Evolutionary conservation across 2,113 vertebrate genomes (phyloP), one percentile per base, ranked within the genome.

Genomic region (Benitochromis conjunctus): DNA sequence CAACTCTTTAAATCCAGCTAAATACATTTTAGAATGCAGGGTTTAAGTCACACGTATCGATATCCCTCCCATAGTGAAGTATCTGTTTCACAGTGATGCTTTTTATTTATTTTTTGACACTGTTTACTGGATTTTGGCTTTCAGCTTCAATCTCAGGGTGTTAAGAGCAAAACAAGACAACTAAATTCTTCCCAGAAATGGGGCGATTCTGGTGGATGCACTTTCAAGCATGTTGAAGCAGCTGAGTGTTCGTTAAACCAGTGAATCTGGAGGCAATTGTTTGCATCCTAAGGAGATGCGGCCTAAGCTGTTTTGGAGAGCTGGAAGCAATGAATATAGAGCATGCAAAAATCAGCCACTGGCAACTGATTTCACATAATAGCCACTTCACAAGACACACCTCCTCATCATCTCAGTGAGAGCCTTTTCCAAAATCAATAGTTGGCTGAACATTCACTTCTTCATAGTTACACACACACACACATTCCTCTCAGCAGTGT

Each of bases 381-480:
- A 86, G 88, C 88, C 85, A 90, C 84, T 92, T 93, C 90, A 90
- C 85, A 87, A 81, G 93, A 83, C 92, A 95, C 85, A 84, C 92
- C 92, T 94, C 90, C 92, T 92, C 90, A 92, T 93, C 89, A 92
- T 93, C 86, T 79, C 91, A 89, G 84, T 78, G 81, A 92, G 82
- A 90, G 90, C 88, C 89, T 93, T 94, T 94, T 95, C 91, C 88
- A 91, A 94, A 96, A 96, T 96, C 94, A 95, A 94, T 95, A 95
- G 89, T 78, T 93, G 89, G 92, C 91, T 88, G 87, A 94, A 92
- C 81, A 92, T 94, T 88, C 87, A 86, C 85, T 90, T 87, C 87
- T 84, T 91, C 81, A 82, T 85, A 79, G 26, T 86, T 87, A 86
- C 81, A 80, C 41, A 81, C 81, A 90, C 57, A 90, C 76, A 89